Percentiles rank a stretch among this genome's conserved stretches.
Evolutionary conservation across 2,888 invertebrate species (phyloP).

Genomic region (Galeopsomyia nigrocyanea): DNA sequence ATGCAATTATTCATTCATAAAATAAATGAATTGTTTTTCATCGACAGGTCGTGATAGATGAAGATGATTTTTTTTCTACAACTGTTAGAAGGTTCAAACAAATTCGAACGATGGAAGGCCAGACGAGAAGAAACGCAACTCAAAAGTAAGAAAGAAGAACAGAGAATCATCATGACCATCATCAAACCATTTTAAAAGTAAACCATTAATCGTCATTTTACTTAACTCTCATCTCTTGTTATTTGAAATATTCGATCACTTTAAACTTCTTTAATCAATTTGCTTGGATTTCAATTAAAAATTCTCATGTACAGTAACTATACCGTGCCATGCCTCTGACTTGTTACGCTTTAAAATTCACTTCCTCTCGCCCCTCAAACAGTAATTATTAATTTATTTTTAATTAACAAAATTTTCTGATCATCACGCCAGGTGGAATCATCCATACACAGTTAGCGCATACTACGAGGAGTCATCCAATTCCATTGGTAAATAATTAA

Average conservation of each 20-base stretch:
- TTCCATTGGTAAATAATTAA: constrained; percentile 66
- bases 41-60: constrained; percentile 63
- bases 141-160: constrained; percentile 57
- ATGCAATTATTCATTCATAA: background rate
- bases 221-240: constrained; percentile 35
- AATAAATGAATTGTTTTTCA: constrained; percentile 4
- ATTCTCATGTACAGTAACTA: background rate
- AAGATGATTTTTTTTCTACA: constrained; percentile 68
- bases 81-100: constrained; percentile 66
- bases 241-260: constrained; percentile 2
- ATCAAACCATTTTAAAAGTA: constrained; percentile 48
- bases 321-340: no score
- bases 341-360: no score
- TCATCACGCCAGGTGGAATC: constrained; percentile 65
- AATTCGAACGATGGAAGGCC: constrained; percentile 59
- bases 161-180: constrained; percentile 47
- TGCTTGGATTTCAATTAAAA: background rate
- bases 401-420: background rate
- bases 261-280: background rate
- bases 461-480: constrained; percentile 71
- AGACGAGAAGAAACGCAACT: constrained; percentile 57
- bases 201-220: constrained; percentile 41
- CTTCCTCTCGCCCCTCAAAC: background rate
- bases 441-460: constrained; percentile 70
- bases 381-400: background rate